Evolutionary conservation across 1,140 invertebrate species (phyloP).

Genomic region (Dendroctonus valens): DNA sequence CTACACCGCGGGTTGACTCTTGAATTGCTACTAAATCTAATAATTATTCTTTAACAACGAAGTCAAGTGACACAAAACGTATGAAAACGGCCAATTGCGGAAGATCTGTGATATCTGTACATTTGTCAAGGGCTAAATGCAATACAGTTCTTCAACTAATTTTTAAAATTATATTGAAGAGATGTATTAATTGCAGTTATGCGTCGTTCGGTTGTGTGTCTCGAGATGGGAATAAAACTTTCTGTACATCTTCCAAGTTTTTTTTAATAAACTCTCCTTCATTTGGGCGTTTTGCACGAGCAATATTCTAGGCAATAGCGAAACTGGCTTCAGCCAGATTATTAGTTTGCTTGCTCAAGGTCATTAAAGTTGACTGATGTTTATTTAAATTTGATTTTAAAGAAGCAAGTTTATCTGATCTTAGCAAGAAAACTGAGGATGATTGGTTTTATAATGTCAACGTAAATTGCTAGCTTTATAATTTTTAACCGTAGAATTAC

Average conservation of each 20-base stretch:
- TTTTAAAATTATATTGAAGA: conserved; percentile 10
- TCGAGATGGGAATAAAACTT: conserved; percentile 9
- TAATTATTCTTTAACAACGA: conserved; percentile 43
- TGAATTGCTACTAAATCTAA: conserved; percentile 34
- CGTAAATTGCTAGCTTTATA: conserved; percentile 37
- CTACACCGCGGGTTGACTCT: conserved; percentile 25
- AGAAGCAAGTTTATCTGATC: conserved; percentile 20
- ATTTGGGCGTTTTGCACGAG: conserved; percentile 19
- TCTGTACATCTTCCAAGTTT: conserved; percentile 5
- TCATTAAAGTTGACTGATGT: conserved; percentile 34
- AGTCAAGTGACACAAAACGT: conserved; percentile 38
- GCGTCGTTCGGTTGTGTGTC: conserved; percentile 30
- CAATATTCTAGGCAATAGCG: conserved; percentile 32
- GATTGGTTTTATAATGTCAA: conserved; percentile 37
- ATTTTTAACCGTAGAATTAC: conserved; percentile 29
- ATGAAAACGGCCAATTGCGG: conserved; percentile 45
- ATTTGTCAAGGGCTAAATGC: conserved; percentile 42
- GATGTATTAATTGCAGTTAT: conserved; percentile 35
- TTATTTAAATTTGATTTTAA: conserved; percentile 27
- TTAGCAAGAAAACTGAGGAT: conserved; percentile 34
- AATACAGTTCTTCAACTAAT: conserved; percentile 36
- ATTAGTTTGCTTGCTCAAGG: conserved; percentile 37
- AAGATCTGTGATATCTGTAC: conserved; percentile 42
- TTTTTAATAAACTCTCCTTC: conserved; percentile 5
- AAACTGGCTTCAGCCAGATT: conserved; percentile 35